Evolutionary conservation across 2,113 vertebrate species (phyloP), one percentile per base, ranked within the genome.

Genomic region (Ellobius talpinus): DNA sequence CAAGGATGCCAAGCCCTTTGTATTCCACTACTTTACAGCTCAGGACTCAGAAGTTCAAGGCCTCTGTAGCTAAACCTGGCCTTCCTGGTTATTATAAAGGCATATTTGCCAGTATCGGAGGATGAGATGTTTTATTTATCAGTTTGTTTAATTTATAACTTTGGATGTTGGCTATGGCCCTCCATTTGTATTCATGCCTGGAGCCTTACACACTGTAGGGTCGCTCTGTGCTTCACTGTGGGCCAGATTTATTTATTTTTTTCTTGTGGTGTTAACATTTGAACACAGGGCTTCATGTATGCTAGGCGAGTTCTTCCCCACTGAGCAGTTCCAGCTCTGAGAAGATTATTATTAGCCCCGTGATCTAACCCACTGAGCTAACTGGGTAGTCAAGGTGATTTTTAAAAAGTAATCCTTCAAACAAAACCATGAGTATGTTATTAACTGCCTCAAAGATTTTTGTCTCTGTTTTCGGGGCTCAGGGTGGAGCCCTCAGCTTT

Each of bases 91-190:
- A 42, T 72, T 94, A 88, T 39, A 50, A 89, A 77, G 82, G 29
- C 68, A 79, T 70, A 68, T 77, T 72, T 87, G 47, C 92, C 61
- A 86, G 50, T 79, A 76, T 33, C 24, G 7, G 19, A 9, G 17
- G 61, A 90, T 81, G 29, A 86, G 85, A n/a, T 94, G 66, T 84
- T 96, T 95, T 89, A 86, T 94, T 95, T 87, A 90, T 29, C 23
- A 50, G 50, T 78, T 89, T 89, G 7, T 84, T 88, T 87, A 36
- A 89, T 55, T 91, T 94, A 36, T 88, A 66, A 72, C 42, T 96
- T 79, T 66, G 79, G 36, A 87, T 52, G 9, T 87, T n/a, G 14
- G 24, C 73, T 72, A 58, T 93, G 47, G 77, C 14, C 31, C 58
- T 93, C 73, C 12, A 50, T 94, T 63, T 95, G 47, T 63, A 29